Base-by-base conservation (phyloP, 2,888 invertebrate genomes). In the Julus scandinavius region DNA sequence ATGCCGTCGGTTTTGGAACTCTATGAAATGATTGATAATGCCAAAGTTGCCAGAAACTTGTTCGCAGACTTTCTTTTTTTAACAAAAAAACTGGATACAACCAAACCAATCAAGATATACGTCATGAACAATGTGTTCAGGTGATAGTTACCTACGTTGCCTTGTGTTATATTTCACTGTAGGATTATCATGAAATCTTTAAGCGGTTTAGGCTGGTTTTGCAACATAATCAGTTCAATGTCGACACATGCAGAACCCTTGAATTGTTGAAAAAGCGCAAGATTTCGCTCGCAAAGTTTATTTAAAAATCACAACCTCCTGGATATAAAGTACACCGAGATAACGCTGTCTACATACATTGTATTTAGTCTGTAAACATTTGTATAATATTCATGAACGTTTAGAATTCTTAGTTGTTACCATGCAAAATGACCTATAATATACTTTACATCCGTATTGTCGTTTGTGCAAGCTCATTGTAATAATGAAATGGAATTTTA, bases 91-190 rank as follows among this genome's bases (percentile, higher is more conserved):
- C 63, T 72, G 63, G 63, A 72, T 72, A 72, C n/a, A 72, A 72
- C 63, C 63, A 72, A 72, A 72, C 63, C 63, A 9, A 72, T 72
- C 63, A 72, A 72, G 63, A 72, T 72, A 29, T 29, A 72, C n/a
- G 20, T 9, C 63, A 29, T 17, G 63, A 72, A 20, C 63, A 29
- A 72, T 72, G 29, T 72, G 20, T 72, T 20, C 63, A 29, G 63
- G 63, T 72, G 20, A 72, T 72, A 7, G 63, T 20, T 72, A 29
- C 58, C 58, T 58, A 58, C 15, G 58, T 58, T 58, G 58, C 58
- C 58, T 58, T 58, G 58, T 45, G 45, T 58, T 17, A n/a, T 58
- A 58, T 58, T 58, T 58, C 17, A 72, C 63, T 72, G 7, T 5
- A 72, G 7, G 63, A 72, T 20, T 72, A 72, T 72, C 63, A 20